A percentile compares a stretch with the other conserved stretches of the same genome.
Evolutionary conservation across 2,797 vertebrate species (phyloP).

Genomic region (Synanceia verrucosa): DNA sequence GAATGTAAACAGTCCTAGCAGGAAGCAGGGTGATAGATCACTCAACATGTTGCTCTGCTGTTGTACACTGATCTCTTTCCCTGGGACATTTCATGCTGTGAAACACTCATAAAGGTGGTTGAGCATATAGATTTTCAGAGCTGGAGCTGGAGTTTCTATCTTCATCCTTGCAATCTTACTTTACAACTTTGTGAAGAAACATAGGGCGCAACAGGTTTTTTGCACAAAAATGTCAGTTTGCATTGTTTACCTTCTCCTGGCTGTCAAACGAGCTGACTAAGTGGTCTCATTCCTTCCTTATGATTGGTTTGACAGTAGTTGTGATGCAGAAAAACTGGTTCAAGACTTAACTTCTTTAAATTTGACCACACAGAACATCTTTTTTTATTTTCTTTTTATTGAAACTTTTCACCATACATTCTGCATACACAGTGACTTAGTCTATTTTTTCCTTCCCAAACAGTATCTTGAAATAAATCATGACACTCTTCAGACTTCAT

Average conservation of each 20-base stretch:
- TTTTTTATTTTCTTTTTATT: no score
- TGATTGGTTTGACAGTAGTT: not conserved
- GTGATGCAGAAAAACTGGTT: not conserved
- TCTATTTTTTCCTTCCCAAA: no score
- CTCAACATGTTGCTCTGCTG: not conserved
- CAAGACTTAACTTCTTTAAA: not conserved
- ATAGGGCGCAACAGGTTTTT: not conserved
- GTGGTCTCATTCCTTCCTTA: not conserved
- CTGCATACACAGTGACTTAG: no score
- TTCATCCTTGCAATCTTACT: not conserved
- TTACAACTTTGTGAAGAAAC: not conserved
- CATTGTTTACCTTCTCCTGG: not conserved
- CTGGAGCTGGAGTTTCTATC: not conserved
- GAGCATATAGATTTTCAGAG: not conserved
- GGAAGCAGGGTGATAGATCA: slow-evolving; percentile 54
- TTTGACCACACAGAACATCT: not conserved
- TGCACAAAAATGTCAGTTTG: not conserved
- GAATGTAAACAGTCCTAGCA: slow-evolving; percentile 65
- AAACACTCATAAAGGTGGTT: not conserved
- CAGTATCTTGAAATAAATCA: no score
- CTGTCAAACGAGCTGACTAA: not conserved
- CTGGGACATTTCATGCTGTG: not conserved
- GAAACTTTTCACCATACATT: no score
- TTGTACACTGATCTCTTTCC: not conserved
- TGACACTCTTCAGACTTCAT: no score